Evolutionary conservation across 2,113 vertebrate species (phyloP).

Genomic region (Leptocoma aspasia): DNA sequence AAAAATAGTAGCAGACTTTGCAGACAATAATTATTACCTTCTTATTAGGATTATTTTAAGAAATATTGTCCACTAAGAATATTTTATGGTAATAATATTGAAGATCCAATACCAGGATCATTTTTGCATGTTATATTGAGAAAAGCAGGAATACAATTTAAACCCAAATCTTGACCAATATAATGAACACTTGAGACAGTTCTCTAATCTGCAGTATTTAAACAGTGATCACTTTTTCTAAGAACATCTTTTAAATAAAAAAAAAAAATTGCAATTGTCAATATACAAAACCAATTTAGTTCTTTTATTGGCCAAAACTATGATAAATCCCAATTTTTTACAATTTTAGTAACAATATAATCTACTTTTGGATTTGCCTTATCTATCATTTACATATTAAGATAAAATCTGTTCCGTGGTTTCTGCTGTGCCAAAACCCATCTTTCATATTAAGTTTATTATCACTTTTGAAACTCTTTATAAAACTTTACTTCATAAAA

Average conservation of each 20-base stretch:
- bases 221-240: background rate
- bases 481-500: background rate
- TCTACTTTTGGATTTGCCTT: background rate
- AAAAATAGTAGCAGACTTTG: background rate
- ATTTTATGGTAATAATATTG: background rate
- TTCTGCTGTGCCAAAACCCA: constrained; percentile 13
- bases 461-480: constrained; percentile 27
- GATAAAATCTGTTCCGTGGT: background rate
- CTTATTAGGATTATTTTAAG: background rate
- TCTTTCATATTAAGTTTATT: constrained; percentile 18
- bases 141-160: background rate
- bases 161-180: background rate
- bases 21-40: background rate
- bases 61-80: background rate
- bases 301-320: background rate
- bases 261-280: background rate
- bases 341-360: background rate
- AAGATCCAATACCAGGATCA: background rate
- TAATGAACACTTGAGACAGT: background rate
- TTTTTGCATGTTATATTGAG: background rate
- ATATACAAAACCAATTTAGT: background rate
- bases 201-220: background rate
- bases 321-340: background rate
- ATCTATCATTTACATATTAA: background rate
- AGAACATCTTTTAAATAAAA: background rate